Conservation (phyloP, 53 echinoderm and acorn worm genomes). For the Apostichopus leukothele region DNA sequence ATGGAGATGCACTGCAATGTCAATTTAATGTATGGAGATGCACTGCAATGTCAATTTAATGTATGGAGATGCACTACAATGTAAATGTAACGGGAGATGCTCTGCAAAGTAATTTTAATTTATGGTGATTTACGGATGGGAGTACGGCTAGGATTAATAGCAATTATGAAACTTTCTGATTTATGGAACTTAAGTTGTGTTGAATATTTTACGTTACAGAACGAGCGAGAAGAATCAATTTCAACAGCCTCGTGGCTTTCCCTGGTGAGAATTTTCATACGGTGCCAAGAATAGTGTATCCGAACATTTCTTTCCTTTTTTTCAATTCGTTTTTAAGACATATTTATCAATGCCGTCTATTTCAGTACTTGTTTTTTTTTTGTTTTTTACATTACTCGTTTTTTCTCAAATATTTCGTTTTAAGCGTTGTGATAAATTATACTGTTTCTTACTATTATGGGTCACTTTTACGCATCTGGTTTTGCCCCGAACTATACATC, state of each 20-base stretch:
- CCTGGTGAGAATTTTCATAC: not conserved
- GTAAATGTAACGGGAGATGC: no score
- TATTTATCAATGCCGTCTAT: not conserved
- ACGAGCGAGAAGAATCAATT: not conserved
- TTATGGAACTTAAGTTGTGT: no score
- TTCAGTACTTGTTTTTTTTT: not conserved
- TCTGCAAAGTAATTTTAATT: no score
- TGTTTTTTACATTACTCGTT: not conserved
- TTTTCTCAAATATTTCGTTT: not conserved
- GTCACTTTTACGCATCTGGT: not conserved
- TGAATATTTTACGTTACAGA: not conserved
- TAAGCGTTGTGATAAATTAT: not conserved
- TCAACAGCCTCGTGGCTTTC: not conserved
- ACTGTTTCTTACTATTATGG: not conserved
- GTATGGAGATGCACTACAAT: no score
- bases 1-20: no score
- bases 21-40: no score
- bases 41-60: no score
- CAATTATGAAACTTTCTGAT: no score
- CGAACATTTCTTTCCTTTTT: not conserved
- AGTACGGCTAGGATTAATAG: no score
- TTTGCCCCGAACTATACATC: no score
- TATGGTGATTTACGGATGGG: no score
- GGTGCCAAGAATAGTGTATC: not conserved
- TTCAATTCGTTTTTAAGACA: not conserved